phyloP scores from a whole-genome alignment of 2,797 vertebrate genomes.

The Cirrhinus mrigala region DNA sequence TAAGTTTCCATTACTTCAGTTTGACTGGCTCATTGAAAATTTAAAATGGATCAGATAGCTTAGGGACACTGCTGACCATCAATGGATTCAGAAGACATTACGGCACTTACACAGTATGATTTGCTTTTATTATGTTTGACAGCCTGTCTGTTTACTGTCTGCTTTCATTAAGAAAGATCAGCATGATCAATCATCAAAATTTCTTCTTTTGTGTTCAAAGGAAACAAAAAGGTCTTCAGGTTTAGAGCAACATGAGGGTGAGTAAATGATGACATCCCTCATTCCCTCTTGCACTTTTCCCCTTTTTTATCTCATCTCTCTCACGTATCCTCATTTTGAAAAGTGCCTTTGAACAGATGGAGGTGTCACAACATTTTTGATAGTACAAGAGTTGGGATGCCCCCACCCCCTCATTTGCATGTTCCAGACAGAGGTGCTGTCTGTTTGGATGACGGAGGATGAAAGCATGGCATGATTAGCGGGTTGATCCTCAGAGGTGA shows the following conservation, averaged over 20 bases:
- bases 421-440: constrained; percentile 47
- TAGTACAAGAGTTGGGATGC: constrained; percentile 45
- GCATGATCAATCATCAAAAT: background rate
- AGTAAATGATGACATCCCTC: background rate
- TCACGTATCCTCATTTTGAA: background rate
- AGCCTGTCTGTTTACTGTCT: background rate
- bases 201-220: background rate
- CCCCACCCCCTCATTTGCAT: constrained; percentile 26
- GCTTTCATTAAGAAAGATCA: background rate
- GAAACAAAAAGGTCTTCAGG: background rate
- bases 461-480: constrained; percentile 34
- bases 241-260: background rate
- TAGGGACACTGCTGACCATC: background rate
- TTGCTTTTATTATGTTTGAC: background rate
- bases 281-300: constrained; percentile 10
- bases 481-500: constrained; percentile 16
- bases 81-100: background rate
- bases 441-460: constrained; percentile 37
- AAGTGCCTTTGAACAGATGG: constrained; percentile 52
- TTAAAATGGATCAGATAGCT: background rate
- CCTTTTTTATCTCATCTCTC: background rate
- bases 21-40: background rate
- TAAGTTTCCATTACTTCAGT: background rate
- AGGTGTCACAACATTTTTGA: constrained; percentile 48
- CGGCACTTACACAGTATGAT: background rate